Evolutionary conservation across 2,113 vertebrate genomes (phyloP).

Genomic region (Camarhynchus parvulus): DNA sequence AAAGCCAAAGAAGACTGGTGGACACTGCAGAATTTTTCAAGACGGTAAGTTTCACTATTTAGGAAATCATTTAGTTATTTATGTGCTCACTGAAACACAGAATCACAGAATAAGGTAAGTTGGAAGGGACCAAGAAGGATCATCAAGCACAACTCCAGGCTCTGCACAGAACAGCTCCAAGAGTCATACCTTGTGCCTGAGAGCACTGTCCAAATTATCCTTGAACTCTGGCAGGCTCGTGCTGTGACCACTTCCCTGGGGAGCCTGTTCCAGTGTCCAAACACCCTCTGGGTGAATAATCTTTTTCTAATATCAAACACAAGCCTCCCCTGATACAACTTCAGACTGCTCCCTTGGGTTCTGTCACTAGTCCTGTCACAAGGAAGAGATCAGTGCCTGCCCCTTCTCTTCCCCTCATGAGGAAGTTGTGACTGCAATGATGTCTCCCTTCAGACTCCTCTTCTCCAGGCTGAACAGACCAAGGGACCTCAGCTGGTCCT

Average conservation of each 20-base stretch:
- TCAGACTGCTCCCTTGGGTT: rapidly evolving
- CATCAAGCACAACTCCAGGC: neutral
- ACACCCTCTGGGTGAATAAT: neutral
- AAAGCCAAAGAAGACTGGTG: neutral
- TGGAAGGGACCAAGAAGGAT: neutral
- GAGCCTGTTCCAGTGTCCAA: neutral
- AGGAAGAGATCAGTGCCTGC: neutral
- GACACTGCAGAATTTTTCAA: neutral
- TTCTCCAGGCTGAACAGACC: neutral
- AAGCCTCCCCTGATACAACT: neutral
- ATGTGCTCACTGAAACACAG: neutral
- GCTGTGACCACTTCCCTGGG: neutral
- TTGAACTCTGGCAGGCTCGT: neutral
- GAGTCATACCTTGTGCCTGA: neutral
- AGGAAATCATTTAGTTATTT: neutral
- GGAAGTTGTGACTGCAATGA: neutral
- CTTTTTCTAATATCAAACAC: neutral
- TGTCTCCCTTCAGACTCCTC: too few species aligned
- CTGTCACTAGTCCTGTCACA: neutral
- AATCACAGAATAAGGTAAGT: neutral
- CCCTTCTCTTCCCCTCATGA: neutral
- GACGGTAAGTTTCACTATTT: neutral
- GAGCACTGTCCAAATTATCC: neutral
- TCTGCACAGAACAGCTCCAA: neutral
- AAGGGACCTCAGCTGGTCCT: neutral